phyloP scores from a whole-genome alignment of 2,888 invertebrate species.

The Hybos culiciformis region DNA sequence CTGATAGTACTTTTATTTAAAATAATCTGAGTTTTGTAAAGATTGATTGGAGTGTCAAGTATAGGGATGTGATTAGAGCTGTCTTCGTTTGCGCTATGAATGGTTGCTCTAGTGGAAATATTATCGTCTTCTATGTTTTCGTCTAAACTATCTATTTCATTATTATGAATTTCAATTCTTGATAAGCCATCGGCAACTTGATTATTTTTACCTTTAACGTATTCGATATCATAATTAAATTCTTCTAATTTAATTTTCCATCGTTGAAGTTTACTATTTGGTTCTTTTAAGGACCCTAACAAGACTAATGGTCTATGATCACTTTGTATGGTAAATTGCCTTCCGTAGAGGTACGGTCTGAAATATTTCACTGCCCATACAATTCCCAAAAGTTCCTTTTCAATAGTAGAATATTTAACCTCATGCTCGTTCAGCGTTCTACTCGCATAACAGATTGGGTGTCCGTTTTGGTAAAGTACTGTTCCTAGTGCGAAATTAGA shows the following conservation, averaged over 20 bases:
- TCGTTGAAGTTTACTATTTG: no score
- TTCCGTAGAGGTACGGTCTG: not conserved
- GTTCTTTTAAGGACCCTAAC: no score
- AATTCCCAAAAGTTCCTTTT: slow-evolving; percentile 23
- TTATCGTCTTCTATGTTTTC: no score
- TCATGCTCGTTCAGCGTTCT: slow-evolving; percentile 14
- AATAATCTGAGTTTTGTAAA: slow-evolving; percentile 9
- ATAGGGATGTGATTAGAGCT: slow-evolving; percentile 4
- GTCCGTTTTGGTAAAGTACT: not conserved
- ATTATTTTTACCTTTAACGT: no score
- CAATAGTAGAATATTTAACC: slow-evolving; percentile 18
- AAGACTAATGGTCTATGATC: not conserved
- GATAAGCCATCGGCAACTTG: no score
- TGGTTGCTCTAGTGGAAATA: slow-evolving; percentile 4
- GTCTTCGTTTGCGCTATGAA: slow-evolving; percentile 5
- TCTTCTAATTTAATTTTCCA: no score
- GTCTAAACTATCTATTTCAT: no score
- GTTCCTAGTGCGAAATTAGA: not conserved
- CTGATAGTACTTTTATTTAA: slow-evolving; percentile 3
- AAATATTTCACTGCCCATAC: slow-evolving; percentile 16
- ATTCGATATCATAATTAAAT: no score
- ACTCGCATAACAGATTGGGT: slow-evolving; percentile 7
- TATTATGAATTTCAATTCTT: no score
- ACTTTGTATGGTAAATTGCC: not conserved
- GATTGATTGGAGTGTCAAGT: slow-evolving; percentile 1